phyloP scores from a whole-genome alignment of 1,140 invertebrate species.

The Drosophila nasuta region DNA sequence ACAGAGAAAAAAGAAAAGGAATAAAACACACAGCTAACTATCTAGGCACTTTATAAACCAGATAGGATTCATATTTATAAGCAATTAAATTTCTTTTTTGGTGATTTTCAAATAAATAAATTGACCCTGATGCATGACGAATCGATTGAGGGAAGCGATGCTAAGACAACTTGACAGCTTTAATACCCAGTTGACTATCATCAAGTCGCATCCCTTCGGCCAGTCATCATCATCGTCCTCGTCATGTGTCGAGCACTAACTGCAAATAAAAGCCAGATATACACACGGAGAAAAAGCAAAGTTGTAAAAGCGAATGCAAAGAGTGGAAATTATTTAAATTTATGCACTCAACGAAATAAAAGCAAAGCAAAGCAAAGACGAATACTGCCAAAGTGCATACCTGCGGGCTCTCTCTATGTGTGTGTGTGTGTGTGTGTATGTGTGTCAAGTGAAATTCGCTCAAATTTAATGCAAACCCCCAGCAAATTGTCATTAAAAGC shows the following conservation, averaged over 20 bases:
- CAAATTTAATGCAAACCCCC: conserved; percentile 74
- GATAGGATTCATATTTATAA: conserved; percentile 26
- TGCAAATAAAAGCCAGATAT: conserved; percentile 25
- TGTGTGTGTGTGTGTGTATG: conserved; percentile 33
- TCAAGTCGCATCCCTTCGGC: background rate
- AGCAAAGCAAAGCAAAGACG: conserved; percentile 19
- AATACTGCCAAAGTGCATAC: conserved; percentile 26
- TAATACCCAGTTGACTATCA: conserved; percentile 10
- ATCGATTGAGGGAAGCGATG: conserved; percentile 3
- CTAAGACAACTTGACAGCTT: conserved; percentile 4
- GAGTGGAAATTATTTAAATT: conserved; percentile 76
- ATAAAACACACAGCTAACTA: conserved; percentile 6
- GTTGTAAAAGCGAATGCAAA: conserved; percentile 58
- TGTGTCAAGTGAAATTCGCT: conserved; percentile 75
- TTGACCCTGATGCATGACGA: background rate
- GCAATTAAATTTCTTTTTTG: conserved; percentile 24
- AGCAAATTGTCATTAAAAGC: conserved; percentile 83
- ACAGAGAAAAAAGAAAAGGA: conserved; percentile 26
- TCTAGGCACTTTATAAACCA: background rate
- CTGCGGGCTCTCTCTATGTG: background rate
- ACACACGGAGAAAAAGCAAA: conserved; percentile 24
- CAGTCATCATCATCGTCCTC: background rate
- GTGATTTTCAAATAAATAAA: background rate
- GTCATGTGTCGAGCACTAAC: conserved; percentile 36
- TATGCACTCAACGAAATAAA: conserved; percentile 52